Base-by-base conservation (phyloP, 2,797 vertebrate genomes). In the Podarcis lilfordi region DNA sequence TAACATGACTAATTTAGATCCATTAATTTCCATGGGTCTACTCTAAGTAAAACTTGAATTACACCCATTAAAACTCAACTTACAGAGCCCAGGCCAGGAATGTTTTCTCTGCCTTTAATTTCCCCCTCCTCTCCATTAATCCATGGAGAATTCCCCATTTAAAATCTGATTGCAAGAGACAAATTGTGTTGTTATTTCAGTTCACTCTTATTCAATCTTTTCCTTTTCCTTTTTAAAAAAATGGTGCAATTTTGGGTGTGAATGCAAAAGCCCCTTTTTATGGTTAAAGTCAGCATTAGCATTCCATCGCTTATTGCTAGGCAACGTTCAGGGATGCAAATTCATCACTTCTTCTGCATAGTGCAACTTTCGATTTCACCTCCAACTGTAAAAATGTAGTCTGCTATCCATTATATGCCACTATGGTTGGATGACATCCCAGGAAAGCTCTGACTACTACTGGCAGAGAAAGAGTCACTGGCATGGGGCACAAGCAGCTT, bases 341-440 rank as follows among this genome's bases (percentile, higher is more conserved):
- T 97, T 97, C 97, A 96, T 97, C 96, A 96, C 96, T 97, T 97
- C 96, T 97, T 97, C 96, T 97, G 96, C 96, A 97, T 96, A 96
- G 96, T 96, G 96, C 95, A 97, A 97, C 96, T 97, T 97, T 96
- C 90, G 80, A 97, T 97, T 97, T 97, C 96, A 97, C 96, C 97
- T 97, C 96, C 96, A 97, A 97, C 96, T 97, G 96, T 96, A 97
- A 97, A 96, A 97, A 96, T 97, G 96, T 96, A 97, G 96, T 96
- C 95, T 96, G 94, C 93, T 97, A 96, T 96, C 96, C 96, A 97
- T 97, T 97, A 97, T 96, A 97, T 97, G 96, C 97, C 96, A 97
- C 96, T 96, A 93, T 94, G 96, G 96, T 97, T 97, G 97, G 97
- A 97, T 96, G 93, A 92, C 94, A 96, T 97, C 97, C 97, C 97